Evolutionary conservation across 2,797 vertebrate species (phyloP), one percentile per base, ranked within the genome.

Genomic region (Delichon dasypus): DNA sequence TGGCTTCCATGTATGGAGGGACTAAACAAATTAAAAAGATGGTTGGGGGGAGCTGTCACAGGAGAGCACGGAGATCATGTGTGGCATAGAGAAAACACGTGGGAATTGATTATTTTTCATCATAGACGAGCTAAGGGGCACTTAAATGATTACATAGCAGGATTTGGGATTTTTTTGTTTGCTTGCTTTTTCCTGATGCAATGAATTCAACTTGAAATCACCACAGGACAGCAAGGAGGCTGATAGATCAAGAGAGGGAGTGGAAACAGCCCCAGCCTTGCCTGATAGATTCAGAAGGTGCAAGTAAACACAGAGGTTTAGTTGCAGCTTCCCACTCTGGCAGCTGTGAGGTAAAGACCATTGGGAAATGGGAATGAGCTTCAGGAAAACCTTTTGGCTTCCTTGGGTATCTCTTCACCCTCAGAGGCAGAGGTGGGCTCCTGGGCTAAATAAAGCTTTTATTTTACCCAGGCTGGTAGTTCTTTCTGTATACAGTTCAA

Each of bases 391-490:
- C 21, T 85, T 85, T 70, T 66, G 42, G 16, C 50, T 89, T 94
- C 6, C 26, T 57, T 38, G 30, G 19, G 8, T 79, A 40, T 65
- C 71, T 79, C 21, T 73, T 94, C 17, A 3, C 38, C 21, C 38
- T 80, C 42, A 17, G n/a, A 92, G 10, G 23, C 53, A 76, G 72
- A 87, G 66, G 25, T 11, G 3, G 51, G 29, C 21, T 92, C 29
- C 58, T 67, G 53, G 32, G 57, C 60, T 88, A 89, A 92, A 90
- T 40, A 71, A 87, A 92, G 36, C 57, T 96, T 92, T 92, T 38
- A 23, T 89, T 93, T 78, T 65, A 44, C 61, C 87, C 40, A 38
- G 36, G 16, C 21, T 71, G 51, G 25, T 38, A 58, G 79, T 75
- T 84, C n/a, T 58, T 76, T 73, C 78, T 73, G 26, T 75, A 6